Conservation (phyloP, 2,797 vertebrate species). For the Arnoldichthys spilopterus region DNA sequence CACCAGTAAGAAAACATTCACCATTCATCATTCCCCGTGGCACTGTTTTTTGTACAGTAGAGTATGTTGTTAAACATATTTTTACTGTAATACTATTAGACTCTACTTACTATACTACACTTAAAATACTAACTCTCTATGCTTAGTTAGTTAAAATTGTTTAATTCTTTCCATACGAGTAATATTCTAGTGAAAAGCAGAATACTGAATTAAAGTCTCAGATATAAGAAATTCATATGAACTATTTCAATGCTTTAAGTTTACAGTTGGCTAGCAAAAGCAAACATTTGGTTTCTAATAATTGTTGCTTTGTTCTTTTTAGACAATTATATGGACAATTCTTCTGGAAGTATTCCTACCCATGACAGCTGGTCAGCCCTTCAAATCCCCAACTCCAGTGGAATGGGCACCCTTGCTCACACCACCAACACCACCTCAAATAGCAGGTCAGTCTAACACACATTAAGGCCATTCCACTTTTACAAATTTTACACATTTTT, state of each 20-base stretch:
- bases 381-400: conserved; percentile 80
- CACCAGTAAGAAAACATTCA: conserved; percentile 70
- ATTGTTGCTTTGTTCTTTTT: neutral
- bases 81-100: no score
- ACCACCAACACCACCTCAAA: conserved; percentile 80
- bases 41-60: no score
- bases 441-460: conserved; percentile 68
- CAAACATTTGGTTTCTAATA: no score
- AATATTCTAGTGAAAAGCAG: neutral
- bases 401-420: conserved; percentile 80
- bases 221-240: no score
- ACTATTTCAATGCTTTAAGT: no score
- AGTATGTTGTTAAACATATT: no score
- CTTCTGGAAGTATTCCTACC: conserved; percentile 70
- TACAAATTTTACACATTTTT: neutral
- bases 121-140: no score
- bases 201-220: neutral
- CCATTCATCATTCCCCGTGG: no score
- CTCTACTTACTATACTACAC: no score
- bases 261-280: neutral
- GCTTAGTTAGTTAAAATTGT: neutral
- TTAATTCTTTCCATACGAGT: neutral
- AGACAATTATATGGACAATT: conserved; percentile 84
- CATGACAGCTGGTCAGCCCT: conserved; percentile 83
- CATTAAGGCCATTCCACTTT: neutral